Conservation (phyloP, 2,797 vertebrate genomes). For the Emydoidea blandingii region DNA sequence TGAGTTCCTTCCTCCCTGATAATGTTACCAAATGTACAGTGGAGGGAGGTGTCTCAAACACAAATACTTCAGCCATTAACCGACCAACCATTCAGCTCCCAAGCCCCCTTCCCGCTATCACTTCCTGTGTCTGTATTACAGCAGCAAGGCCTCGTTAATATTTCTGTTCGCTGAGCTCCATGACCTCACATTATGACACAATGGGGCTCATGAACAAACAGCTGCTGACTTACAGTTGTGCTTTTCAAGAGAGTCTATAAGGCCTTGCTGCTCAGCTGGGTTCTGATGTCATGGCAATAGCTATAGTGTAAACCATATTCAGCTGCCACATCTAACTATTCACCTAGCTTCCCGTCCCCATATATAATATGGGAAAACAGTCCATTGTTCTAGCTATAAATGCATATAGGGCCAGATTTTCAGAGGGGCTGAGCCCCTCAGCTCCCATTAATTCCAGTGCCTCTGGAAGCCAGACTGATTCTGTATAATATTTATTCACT, state of each 20-base stretch:
- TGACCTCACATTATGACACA: rapidly evolving
- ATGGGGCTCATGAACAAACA: background rate
- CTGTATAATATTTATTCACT: background rate
- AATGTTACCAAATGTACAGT: background rate
- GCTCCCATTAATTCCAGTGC: background rate
- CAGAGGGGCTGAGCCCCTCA: background rate
- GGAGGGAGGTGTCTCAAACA: background rate
- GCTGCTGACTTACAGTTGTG: background rate
- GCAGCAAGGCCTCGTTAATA: background rate
- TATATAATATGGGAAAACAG: rapidly evolving
- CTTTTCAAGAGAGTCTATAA: background rate
- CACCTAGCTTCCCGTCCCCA: background rate
- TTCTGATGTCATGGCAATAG: background rate
- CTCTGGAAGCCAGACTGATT: background rate
- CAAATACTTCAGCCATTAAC: background rate
- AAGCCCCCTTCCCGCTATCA: background rate
- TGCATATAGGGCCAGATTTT: background rate
- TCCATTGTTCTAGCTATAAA: background rate
- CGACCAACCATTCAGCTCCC: background rate
- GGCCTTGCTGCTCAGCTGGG: background rate
- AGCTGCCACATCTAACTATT: background rate
- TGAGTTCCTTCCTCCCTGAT: background rate
- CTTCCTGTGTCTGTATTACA: rapidly evolving
- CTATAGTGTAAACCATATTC: background rate
- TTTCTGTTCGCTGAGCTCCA: background rate